Base-by-base conservation (phyloP, 2,888 invertebrate genomes). In the Drosophila birchii region DNA sequence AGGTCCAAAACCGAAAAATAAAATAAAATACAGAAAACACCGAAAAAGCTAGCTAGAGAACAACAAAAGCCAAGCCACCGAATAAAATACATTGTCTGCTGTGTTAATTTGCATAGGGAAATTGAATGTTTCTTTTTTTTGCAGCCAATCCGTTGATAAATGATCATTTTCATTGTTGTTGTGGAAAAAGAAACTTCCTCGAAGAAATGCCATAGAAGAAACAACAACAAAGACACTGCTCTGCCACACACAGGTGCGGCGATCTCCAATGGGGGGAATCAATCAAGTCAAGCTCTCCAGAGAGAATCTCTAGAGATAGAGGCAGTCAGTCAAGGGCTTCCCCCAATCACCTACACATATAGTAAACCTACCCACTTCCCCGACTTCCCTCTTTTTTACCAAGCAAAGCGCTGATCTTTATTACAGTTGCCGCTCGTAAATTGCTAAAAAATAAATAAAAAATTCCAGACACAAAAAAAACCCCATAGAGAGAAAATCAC, bases 71-170 rank as follows among this genome's bases (percentile, higher is more conserved):
- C 59, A 29, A 49, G 41, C 36, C 43, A 62, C 39, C 62, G 26
- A 64, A 70, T 47, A 34, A 45, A 34, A 45, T 45, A 45, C 57
- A 66, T 61, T 72, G 72, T 67, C 38, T 36, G 79, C 62, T 62
- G 54, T 62, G 54, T 32, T 81, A 68, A 84, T 84, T 84, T 84
- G 84, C 84, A 89, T 84, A 81, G 89, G 84, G 84, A 84, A 84
- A 84, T 87, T 84, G 85, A 84, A 79, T 86, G 86, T 62, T 26
- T 26, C 26, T 51, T 47, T 11, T 29, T 12, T 43, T 43, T 83
- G 6, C n/a, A 53, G 32, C 18, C 63, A 47, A 63, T 64, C 72
- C 71, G 16, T 61, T 47, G 56, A 54, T 67, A 68, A 68, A 67
- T 68, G 55, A 53, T 32, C 44, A 66, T 47, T 34, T 29, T 47